phyloP scores from a whole-genome alignment of 2,797 vertebrate species.

The Poecilia picta region DNA sequence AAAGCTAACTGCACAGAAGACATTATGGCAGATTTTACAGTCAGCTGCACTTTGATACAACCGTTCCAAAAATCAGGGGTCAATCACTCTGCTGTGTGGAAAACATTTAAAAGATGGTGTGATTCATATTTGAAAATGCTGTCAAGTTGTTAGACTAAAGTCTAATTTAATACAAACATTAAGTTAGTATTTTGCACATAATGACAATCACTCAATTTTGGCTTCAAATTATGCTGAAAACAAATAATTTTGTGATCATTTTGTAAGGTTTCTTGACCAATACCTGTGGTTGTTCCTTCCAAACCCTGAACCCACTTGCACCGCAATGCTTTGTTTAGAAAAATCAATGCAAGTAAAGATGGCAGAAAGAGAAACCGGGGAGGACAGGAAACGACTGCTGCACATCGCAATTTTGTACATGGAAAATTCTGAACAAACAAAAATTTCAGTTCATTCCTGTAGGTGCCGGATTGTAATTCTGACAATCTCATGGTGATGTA shows the following conservation, averaged over 20 bases:
- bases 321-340: neutral
- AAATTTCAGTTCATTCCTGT: no score
- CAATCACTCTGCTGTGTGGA: neutral
- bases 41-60: neutral
- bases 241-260: neutral
- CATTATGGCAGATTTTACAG: neutral
- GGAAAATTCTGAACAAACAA: no score
- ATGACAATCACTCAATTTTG: neutral
- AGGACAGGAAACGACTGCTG: neutral
- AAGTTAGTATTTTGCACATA: neutral
- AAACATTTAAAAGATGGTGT: neutral
- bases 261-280: neutral
- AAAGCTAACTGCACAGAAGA: conserved; percentile 26
- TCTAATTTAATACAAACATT: neutral
- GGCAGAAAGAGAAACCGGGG: neutral
- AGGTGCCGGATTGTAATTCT: neutral
- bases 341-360: neutral
- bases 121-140: neutral
- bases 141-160: neutral
- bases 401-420: no score
- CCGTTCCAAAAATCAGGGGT: neutral
- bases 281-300: neutral
- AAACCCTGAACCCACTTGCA: no score
- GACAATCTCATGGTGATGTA: neutral
- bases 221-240: no score